Conservation (phyloP, 2,888 invertebrate species). For the Tenodera sinensis region DNA sequence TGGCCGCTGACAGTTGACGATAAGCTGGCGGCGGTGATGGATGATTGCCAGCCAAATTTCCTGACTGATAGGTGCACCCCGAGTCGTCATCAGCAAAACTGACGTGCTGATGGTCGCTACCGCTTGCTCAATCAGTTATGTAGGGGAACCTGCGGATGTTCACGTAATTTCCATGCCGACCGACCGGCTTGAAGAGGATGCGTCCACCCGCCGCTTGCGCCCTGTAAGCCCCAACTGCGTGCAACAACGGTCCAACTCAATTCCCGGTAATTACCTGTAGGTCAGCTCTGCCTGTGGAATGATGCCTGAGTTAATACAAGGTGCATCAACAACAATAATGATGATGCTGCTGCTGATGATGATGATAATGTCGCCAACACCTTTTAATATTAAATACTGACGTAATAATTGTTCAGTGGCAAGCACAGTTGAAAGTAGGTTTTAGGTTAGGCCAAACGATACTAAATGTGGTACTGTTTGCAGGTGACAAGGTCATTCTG, state of each 20-base stretch:
- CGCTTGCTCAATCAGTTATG: constrained; percentile 13
- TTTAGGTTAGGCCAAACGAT: too few relatives aligned
- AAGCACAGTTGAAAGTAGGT: too few relatives aligned
- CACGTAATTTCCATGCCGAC: constrained; percentile 13
- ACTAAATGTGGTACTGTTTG: too few relatives aligned
- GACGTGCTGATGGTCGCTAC: not conserved
- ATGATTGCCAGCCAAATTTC: not conserved
- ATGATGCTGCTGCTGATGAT: too few relatives aligned
- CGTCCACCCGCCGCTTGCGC: not conserved
- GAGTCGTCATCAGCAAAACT: not conserved
- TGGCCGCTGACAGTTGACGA: not conserved
- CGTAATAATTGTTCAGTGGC: too few relatives aligned
- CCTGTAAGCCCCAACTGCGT: not conserved
- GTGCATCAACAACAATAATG: too few relatives aligned
- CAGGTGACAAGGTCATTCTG: too few relatives aligned
- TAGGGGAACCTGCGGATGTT: constrained; percentile 13
- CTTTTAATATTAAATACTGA: too few relatives aligned
- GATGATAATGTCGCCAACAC: too few relatives aligned
- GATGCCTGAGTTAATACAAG: too few relatives aligned
- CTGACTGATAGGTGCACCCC: not conserved
- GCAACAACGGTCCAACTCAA: not conserved
- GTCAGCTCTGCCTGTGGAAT: too few relatives aligned
- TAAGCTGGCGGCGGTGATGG: not conserved
- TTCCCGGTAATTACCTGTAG: not conserved
- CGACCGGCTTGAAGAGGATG: not conserved